Conservation (phyloP, 2,113 vertebrate genomes). For the Pomatostomus ruficeps region DNA sequence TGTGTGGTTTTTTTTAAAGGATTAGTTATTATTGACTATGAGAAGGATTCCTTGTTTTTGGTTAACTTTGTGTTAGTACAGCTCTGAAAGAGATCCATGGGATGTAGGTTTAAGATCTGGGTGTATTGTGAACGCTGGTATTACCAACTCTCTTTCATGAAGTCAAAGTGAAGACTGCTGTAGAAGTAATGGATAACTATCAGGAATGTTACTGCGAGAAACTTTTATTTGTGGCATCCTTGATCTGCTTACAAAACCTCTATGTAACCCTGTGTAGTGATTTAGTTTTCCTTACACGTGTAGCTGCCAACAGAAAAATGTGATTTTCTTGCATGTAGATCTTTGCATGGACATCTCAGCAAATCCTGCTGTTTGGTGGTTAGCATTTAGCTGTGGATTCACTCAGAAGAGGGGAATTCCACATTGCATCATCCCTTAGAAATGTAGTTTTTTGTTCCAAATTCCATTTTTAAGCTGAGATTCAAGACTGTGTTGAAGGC, state of each 20-base stretch:
- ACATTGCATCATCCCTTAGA: slow-evolving; percentile 12
- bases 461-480: not conserved
- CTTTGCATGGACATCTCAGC: not conserved
- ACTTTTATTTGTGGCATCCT: not conserved
- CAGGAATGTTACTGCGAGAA: not conserved
- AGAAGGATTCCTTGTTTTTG: not conserved
- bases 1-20: not conserved
- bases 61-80: not conserved
- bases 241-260: not conserved
- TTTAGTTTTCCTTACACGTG: not conserved
- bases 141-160: not conserved
- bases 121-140: not conserved
- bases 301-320: not conserved
- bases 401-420: slow-evolving; percentile 26
- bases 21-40: not conserved
- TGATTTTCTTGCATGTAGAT: not conserved
- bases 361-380: not conserved
- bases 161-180: not conserved
- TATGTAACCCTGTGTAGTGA: not conserved
- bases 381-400: not conserved
- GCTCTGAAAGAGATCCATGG: not conserved
- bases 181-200: not conserved
- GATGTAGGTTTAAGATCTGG: not conserved
- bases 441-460: not conserved
- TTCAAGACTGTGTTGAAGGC: not conserved